Evolutionary conservation across 2,113 vertebrate genomes (phyloP).

Genomic region (Paradoxurus hermaphroditus): DNA sequence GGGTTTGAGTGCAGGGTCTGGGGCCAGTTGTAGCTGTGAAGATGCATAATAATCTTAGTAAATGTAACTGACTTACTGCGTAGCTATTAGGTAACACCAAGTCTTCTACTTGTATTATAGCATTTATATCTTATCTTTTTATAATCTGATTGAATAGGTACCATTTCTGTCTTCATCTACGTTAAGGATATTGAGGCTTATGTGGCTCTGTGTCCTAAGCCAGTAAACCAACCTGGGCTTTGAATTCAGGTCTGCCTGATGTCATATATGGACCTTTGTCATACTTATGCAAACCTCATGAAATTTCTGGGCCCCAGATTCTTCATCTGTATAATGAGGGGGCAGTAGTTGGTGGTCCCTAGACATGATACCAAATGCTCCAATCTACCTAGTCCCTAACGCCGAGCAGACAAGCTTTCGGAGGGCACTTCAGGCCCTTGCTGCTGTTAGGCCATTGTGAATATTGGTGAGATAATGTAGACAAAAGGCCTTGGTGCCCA

Average conservation of each 20-base stretch:
- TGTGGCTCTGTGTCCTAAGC: no score
- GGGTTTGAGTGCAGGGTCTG: background rate
- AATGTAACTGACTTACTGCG: background rate
- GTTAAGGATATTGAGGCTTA: background rate
- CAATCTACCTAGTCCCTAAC: background rate
- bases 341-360: background rate
- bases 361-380: background rate
- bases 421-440: background rate
- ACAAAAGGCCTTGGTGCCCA: background rate
- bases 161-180: background rate
- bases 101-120: background rate
- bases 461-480: background rate
- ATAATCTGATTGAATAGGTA: background rate
- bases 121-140: background rate
- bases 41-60: background rate
- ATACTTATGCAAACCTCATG: background rate
- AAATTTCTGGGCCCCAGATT: background rate
- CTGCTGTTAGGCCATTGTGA: background rate
- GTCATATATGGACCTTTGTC: background rate
- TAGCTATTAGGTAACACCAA: background rate
- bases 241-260: background rate
- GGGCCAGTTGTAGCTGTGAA: background rate
- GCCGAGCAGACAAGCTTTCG: accelerated
- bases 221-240: background rate
- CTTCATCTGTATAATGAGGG: background rate